Base-by-base conservation (phyloP, 2,888 invertebrate genomes). In the Latrodectus elegans region DNA sequence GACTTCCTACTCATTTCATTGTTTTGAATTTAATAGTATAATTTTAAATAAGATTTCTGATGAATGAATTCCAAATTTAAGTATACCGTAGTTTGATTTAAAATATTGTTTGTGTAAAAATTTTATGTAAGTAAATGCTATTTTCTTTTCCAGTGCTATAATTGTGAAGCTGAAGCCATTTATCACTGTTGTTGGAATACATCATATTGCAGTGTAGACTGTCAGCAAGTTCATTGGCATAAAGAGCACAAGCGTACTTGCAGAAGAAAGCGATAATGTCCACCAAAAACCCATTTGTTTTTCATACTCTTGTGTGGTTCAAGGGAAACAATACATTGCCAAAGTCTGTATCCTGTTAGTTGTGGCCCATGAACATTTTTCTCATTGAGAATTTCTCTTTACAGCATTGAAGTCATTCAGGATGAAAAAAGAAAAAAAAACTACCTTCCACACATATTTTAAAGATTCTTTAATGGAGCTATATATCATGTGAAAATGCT, bases 141-240 rank as follows among this genome's bases (percentile, higher is more conserved):
- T 75, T 17, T 64, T 11, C 38, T 49, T 52, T 80, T 74, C 90
- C 92, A 96, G 96, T 97, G 96, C 93, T 95, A 94, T 92, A 94
- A 95, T 91, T 97, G 96, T 91, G 95, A 96, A 90, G 94, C 95
- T 88, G 96, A 96, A 92, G 97, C 97, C 0, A 96, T 96, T 91
- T 96, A 96, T 91, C 96, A 96, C 92, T 97, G 97, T 91, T 97
- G 97, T 92, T 96, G 96, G 95, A 96, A 95, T 91, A 97, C 96
- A 1, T 95, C 96, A 0, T 97, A 97, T 92, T 97, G 96, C 93
- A 95, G 95, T 84, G 95, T 94, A 73, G 95, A 95, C 68, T 97
- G 97, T 91, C 96, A 97, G 91, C 95, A 96, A 91, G 93, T 94
- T 68, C 96, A 96, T 91, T 96, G 96, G 96, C 95, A 95, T 91